Percentiles rank a stretch among this genome's conserved stretches.
phyloP scores from a whole-genome alignment of 53 echinoderm and acorn worm species.

The Echinometra lucunter region DNA sequence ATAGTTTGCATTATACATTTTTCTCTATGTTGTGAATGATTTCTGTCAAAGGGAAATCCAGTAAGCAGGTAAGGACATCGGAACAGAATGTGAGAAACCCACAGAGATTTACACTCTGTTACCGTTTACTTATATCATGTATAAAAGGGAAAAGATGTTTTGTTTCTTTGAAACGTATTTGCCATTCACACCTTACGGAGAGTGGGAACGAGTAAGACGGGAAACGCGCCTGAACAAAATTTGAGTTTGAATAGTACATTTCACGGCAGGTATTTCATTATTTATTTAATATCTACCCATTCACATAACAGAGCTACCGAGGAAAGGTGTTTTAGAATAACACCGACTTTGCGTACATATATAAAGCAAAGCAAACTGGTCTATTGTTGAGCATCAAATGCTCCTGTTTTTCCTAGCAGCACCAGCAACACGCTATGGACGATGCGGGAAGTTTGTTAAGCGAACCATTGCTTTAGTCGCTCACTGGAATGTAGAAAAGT shows the following conservation, averaged over 20 bases:
- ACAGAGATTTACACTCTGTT: constrained; percentile 25
- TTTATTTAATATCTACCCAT: constrained; percentile 60
- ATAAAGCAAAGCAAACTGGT: constrained; percentile 13
- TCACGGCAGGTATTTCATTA: constrained; percentile 52
- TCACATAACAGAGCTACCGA: neutral
- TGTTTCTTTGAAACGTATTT: constrained; percentile 29
- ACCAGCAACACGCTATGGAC: neutral
- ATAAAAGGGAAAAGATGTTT: constrained; percentile 1
- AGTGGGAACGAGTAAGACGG: neutral
- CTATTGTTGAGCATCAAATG: constrained; percentile 24
- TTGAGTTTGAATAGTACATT: constrained; percentile 48
- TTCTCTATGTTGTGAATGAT: neutral
- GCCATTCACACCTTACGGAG: neutral
- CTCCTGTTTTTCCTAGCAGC: constrained; percentile 17
- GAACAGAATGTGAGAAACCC: constrained; percentile 30
- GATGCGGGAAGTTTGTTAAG: neutral
- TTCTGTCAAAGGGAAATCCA: neutral
- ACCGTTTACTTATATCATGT: neutral
- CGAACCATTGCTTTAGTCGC: neutral
- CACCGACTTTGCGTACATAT: constrained; percentile 53
- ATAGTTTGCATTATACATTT: neutral
- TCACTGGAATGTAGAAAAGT: neutral
- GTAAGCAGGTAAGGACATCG: neutral
- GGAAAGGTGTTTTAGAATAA: constrained; percentile 57
- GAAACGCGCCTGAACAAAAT: neutral